These are phyloP conservation scores for Araneus ventricosus DNA, from an alignment of 1,140 invertebrate genomes.

Conservation along the genomic window DNA sequence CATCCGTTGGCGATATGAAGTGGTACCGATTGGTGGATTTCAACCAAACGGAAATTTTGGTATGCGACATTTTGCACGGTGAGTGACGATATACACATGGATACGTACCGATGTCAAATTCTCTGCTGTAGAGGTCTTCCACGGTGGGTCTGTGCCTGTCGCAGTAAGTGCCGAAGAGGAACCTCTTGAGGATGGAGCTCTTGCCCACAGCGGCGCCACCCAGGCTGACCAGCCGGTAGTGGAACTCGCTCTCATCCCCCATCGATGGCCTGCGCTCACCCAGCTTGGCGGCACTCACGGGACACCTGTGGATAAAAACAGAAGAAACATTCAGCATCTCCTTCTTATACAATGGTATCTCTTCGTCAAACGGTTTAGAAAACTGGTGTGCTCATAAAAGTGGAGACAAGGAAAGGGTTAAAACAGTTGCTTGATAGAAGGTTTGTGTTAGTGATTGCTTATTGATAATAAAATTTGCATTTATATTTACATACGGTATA, in stretches of 20 bases:
- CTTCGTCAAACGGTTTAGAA: neutral
- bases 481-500: too few relatives aligned
- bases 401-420: too few relatives aligned
- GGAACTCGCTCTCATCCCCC: slow-evolving; percentile 86
- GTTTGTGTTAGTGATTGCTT: too few relatives aligned
- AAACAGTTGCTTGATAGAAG: too few relatives aligned
- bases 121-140: slow-evolving; percentile 92
- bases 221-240: slow-evolving; percentile 90
- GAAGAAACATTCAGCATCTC: neutral
- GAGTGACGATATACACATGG: too few relatives aligned
- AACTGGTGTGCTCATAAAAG: neutral
- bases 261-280: slow-evolving; percentile 78
- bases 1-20: too few relatives aligned
- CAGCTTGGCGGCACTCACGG: slow-evolving; percentile 53
- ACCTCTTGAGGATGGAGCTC: slow-evolving; percentile 90
- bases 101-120: slow-evolving; percentile 86
- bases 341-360: neutral
- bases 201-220: slow-evolving; percentile 92
- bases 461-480: too few relatives aligned
- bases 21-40: too few relatives aligned
- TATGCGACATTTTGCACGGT: too few relatives aligned
- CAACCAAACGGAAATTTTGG: too few relatives aligned
- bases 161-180: slow-evolving; percentile 90
- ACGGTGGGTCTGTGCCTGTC: slow-evolving; percentile 93
- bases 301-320: neutral